Evolutionary conservation across 1,140 invertebrate genomes (phyloP), one percentile per base, ranked within the genome.

Genomic region (Trichomalopsis sarcophagae): DNA sequence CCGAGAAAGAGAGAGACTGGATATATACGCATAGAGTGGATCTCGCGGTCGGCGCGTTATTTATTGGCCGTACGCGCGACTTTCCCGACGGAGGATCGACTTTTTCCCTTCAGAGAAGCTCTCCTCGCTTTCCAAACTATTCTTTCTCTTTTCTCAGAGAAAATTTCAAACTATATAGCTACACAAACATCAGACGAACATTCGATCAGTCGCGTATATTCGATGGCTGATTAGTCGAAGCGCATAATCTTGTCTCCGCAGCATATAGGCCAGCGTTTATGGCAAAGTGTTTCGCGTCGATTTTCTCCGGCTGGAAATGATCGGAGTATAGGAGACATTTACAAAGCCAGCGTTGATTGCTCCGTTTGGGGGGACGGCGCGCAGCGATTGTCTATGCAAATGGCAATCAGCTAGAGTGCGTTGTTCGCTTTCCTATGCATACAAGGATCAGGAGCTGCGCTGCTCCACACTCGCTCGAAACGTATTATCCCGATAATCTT

Each of bases 371-470:
- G 33, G 44, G 2, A 36, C 14, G 23, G 4, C 13, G 7, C 27
- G 11, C 44, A 81, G 36, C 86, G 87, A 89, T 89, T 86, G 86
- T 88, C 87, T 90, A 88, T 87, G 87, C 85, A 88, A 87, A 87
- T 88, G 86, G 89, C 89, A 91, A 91, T 91, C 90, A 90, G 81
- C 80, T 68, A 88, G 87, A 91, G 90, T 91, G 90, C 88, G 84
- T 88, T 85, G 87, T 82, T 87, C 86, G 85, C 84, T 84, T 86
- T 84, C 62, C 81, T 86, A 87, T 87, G 90, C 90, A 91, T 91
- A 90, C 87, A 87, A 89, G 89, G 90, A 91, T 92, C 90, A 91
- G 84, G 50, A 74, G 74, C 71, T 68, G 69, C 47, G 47, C 47
- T 50, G 14, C 13, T 9, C 44, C 74, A 14, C 47, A 13, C n/a